These are phyloP conservation scores for Craseonycteris thonglongyai DNA, from an alignment of 2,113 vertebrate genomes.

Conservation along the genomic window DNA sequence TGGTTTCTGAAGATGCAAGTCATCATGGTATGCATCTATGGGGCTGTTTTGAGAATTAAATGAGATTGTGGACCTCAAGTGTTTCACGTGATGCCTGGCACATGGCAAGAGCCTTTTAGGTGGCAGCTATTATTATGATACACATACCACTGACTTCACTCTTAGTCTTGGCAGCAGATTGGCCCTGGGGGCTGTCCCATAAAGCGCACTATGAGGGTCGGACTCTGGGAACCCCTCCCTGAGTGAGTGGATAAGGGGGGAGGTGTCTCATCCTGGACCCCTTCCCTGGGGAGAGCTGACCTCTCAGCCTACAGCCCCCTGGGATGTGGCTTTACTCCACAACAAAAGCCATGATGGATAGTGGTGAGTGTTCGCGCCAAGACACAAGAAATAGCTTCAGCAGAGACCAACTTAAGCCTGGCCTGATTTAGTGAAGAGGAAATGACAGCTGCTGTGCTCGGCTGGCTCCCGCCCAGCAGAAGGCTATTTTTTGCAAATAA, in stretches of 20 bases:
- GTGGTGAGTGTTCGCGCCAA: neutral
- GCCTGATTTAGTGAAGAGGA: conserved; percentile 72
- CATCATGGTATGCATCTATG: neutral
- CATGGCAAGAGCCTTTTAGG: neutral
- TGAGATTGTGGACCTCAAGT: neutral
- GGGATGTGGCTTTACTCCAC: neutral
- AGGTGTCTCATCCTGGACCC: neutral
- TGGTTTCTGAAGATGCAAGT: neutral
- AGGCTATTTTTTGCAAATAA: conserved; percentile 78
- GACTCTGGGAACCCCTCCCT: neutral
- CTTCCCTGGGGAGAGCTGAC: conserved; percentile 30
- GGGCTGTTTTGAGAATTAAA: neutral
- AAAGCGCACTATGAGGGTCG: neutral
- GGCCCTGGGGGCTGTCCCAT: neutral
- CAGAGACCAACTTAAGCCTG: conserved; percentile 64
- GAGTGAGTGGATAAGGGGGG: neutral
- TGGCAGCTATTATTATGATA: neutral
- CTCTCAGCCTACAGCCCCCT: neutral
- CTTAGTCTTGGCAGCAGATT: neutral
- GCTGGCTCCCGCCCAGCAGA: conserved; percentile 73
- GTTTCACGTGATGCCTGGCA: neutral
- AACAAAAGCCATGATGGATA: conserved; percentile 30
- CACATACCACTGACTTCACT: neutral
- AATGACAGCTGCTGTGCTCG: conserved; percentile 70
- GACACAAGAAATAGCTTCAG: conserved; percentile 66